A percentile compares a stretch with the other conserved stretches of the same genome.
Conservation (phyloP, 2,113 vertebrate species). For the Barbus barbus region DNA sequence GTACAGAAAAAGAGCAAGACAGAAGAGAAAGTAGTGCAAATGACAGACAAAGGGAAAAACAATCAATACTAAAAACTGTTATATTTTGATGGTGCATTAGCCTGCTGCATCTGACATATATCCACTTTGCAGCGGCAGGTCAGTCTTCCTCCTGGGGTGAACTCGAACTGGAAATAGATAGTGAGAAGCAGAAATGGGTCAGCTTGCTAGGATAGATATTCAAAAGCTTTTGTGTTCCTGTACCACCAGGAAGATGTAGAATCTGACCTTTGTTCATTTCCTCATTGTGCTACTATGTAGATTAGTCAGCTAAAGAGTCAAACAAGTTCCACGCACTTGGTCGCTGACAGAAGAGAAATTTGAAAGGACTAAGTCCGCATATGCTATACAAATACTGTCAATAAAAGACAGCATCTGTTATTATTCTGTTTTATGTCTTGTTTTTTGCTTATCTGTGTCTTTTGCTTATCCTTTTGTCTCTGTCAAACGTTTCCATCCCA, state of each 20-base stretch:
- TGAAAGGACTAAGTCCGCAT: too few relatives aligned
- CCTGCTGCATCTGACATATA: not conserved
- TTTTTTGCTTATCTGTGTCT: too few relatives aligned
- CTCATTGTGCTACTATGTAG: not conserved
- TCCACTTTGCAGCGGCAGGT: not conserved
- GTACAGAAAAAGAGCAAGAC: not conserved
- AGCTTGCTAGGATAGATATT: not conserved
- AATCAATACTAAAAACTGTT: too few relatives aligned
- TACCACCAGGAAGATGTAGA: not conserved
- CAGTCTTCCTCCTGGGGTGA: not conserved
- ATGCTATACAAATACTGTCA: too few relatives aligned
- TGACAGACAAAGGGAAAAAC: not conserved
- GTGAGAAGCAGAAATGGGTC: not conserved
- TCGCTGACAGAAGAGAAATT: not conserved
- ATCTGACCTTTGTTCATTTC: constrained; percentile 9
- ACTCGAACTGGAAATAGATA: not conserved
- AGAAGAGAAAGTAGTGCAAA: not conserved
- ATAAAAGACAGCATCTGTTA: too few relatives aligned
- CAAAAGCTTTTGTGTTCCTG: not conserved
- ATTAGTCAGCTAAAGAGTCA: constrained; percentile 1
- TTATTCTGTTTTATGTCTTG: too few relatives aligned
- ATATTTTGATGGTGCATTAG: not conserved
- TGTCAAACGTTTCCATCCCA: too few relatives aligned
- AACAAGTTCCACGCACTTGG: not conserved
- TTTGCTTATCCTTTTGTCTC: too few relatives aligned